A percentile compares a stretch with the other conserved stretches of the same genome.
phyloP scores from a whole-genome alignment of 1,140 invertebrate species.

The Pomacea maculata region DNA sequence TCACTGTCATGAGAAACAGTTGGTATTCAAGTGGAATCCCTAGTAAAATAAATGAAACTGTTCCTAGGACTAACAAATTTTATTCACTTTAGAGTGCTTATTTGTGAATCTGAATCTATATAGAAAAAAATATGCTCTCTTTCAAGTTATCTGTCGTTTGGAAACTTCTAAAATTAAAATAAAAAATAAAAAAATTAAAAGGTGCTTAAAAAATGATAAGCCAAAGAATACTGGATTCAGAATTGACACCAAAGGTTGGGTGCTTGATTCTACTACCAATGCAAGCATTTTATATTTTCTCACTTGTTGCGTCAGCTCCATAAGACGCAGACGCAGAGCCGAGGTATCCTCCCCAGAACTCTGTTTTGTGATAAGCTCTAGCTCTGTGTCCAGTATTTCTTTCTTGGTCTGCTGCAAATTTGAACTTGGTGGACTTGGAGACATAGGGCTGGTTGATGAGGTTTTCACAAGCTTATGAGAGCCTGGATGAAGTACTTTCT shows the following conservation, averaged over 20 bases:
- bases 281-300: constrained; percentile 51
- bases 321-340: constrained; percentile 77
- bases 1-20: too few relatives aligned
- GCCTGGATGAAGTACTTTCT: background rate
- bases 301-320: constrained; percentile 77
- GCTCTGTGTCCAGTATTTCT: constrained; percentile 86
- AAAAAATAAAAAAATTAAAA: too few relatives aligned
- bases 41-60: too few relatives aligned
- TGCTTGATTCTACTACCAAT: background rate
- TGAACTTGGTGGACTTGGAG: background rate
- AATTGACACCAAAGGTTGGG: constrained; percentile 21
- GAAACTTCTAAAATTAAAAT: too few relatives aligned
- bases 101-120: too few relatives aligned
- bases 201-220: too few relatives aligned
- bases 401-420: constrained; percentile 73
- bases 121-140: too few relatives aligned
- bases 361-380: constrained; percentile 86
- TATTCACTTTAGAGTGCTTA: too few relatives aligned
- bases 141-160: too few relatives aligned
- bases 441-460: background rate
- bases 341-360: constrained; percentile 77
- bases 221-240: too few relatives aligned
- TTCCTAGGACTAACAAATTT: too few relatives aligned
- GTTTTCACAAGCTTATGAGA: constrained; percentile 31
- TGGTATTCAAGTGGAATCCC: too few relatives aligned